These are phyloP conservation scores for Leptodactylus fuscus DNA, from an alignment of 2,113 vertebrate genomes.

Conservation along the genomic window DNA sequence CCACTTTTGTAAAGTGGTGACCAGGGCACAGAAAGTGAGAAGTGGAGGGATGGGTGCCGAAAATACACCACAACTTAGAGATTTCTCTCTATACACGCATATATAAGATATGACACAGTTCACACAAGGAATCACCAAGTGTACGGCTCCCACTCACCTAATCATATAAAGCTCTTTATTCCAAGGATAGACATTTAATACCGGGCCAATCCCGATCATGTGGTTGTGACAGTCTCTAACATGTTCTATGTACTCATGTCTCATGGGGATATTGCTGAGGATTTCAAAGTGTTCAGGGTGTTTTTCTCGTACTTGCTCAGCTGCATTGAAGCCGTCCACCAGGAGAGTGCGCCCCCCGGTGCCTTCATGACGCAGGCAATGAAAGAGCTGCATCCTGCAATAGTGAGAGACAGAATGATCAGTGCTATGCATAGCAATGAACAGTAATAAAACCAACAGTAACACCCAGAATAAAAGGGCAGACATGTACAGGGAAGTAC, in stretches of 20 bases:
- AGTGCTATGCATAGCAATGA: too few relatives aligned
- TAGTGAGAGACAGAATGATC: background rate
- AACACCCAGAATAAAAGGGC: too few relatives aligned
- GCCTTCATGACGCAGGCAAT: slow-evolving; percentile 91
- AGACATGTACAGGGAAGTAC: too few relatives aligned
- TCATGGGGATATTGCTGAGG: slow-evolving; percentile 84
- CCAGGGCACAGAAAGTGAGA: too few relatives aligned
- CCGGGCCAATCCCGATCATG: slow-evolving; percentile 85
- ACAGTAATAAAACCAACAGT: too few relatives aligned
- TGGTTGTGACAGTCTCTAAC: slow-evolving; percentile 80
- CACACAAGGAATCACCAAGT: too few relatives aligned
- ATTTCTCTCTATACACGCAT: too few relatives aligned
- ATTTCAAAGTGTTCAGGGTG: slow-evolving; percentile 83
- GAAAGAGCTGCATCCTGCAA: slow-evolving; percentile 90
- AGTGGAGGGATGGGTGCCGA: too few relatives aligned
- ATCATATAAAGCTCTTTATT: slow-evolving; percentile 93
- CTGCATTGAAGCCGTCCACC: slow-evolving; percentile 90
- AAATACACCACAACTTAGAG: too few relatives aligned
- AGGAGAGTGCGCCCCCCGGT: slow-evolving; percentile 88
- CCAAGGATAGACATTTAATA: slow-evolving; percentile 90
- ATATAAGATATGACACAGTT: too few relatives aligned
- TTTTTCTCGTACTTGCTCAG: slow-evolving; percentile 76
- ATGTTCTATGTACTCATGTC: slow-evolving; percentile 87
- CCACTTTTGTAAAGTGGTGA: too few relatives aligned
- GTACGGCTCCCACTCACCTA: slow-evolving; percentile 80